Base-by-base conservation (phyloP, 2,888 invertebrate species). In the Cephus rjabovi region DNA sequence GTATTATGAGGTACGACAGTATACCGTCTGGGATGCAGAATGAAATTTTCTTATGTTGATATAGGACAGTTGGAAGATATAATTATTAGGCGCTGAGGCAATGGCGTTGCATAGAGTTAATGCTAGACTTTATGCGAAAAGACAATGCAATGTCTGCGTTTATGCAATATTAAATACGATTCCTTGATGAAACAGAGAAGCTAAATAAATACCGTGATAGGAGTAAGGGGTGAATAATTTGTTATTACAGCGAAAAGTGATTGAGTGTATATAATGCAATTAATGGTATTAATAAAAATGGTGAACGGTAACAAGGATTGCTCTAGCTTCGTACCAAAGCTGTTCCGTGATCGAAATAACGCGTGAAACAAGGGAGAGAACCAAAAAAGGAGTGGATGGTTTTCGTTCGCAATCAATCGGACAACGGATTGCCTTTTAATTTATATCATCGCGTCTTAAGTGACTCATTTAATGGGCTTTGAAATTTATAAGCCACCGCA, bases 371-470 rank as follows among this genome's bases (percentile, higher is more conserved):
- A 56, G 56, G 56, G 56, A 56, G 56, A 56, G 56, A 75, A 69
- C 78, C 78, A 69, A 76, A 76, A 79, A 76, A 74, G 76, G 76
- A 73, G 73, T 23, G 74, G 69, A 37, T 37, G 40, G 74, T 35
- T 75, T 78, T 74, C 71, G 75, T 70, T 75, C 77, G 77, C 80
- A 79, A 85, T 85, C 82, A 79, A 83, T 86, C 82, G 81, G 73
- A 71, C 69, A 74, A 78, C 78, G 37, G 70, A 76, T 75, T 75
- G 74, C 79, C 80, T 80, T 80, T 81, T 86, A 87, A 86, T 86
- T 86, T 87, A 86, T 86, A 79, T 85, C 85, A 84, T 86, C 83
- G 86, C 37, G 78, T 83, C 85, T 86, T 86, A 86, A 86, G 80
- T 82, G 86, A 85, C 82, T 83, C 80, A 77, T 76, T 80, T 83